These are phyloP conservation scores for Antheraea yamamai DNA, from an alignment of 2,888 invertebrate genomes.

Conservation along the genomic window DNA sequence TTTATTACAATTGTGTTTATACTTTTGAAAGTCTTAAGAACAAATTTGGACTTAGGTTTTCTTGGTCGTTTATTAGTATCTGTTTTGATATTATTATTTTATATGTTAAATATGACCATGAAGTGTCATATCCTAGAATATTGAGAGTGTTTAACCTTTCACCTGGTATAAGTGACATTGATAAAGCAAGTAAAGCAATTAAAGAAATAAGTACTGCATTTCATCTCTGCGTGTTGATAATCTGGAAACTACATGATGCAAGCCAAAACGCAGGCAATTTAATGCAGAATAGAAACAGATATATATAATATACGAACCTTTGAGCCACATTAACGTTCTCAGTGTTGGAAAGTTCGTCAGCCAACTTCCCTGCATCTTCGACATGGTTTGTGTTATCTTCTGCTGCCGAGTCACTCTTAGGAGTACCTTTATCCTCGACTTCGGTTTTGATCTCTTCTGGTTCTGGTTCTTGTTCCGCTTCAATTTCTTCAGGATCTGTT, in stretches of 20 bases:
- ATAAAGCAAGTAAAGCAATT: too few relatives aligned
- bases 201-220: background rate
- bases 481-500: slow-evolving; percentile 22
- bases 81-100: too few relatives aligned
- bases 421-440: slow-evolving; percentile 26
- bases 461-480: slow-evolving; percentile 24
- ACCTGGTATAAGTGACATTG: too few relatives aligned
- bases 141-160: too few relatives aligned
- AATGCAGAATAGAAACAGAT: background rate
- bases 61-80: too few relatives aligned
- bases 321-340: slow-evolving; percentile 53
- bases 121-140: too few relatives aligned
- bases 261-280: background rate
- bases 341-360: slow-evolving; percentile 38
- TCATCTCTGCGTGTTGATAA: background rate
- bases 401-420: slow-evolving; percentile 38
- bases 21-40: too few relatives aligned
- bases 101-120: too few relatives aligned
- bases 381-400: slow-evolving; percentile 33
- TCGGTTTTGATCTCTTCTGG: slow-evolving; percentile 17
- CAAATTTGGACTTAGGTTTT: too few relatives aligned
- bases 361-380: slow-evolving; percentile 29
- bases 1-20: too few relatives aligned
- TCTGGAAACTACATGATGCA: background rate
- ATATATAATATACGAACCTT: slow-evolving; percentile 40